Conservation (phyloP, 1,140 invertebrate species). For the Paramacrobiotus metropolitanus region DNA sequence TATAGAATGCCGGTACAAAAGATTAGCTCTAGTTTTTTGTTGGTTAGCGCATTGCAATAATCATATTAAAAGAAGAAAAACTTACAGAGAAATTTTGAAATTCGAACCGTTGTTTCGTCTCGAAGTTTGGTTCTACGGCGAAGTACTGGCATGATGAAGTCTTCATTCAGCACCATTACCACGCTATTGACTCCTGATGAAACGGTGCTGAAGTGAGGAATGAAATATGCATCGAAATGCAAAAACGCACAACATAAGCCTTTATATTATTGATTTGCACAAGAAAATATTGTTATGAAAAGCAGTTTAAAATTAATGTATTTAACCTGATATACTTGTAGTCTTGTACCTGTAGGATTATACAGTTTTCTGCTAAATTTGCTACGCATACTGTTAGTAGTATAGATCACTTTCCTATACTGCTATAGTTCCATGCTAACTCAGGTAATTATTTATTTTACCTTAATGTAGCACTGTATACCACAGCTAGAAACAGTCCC, state of each 20-base stretch:
- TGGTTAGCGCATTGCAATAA: too few species aligned
- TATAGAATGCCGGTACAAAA: too few species aligned
- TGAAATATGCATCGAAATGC: too few species aligned
- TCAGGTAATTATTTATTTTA: background rate
- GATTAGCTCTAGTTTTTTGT: too few species aligned
- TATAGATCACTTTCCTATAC: conserved; percentile 7
- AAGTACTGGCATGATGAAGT: background rate
- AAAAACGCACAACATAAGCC: background rate
- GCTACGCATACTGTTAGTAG: conserved; percentile 12
- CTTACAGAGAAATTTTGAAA: background rate
- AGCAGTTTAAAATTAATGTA: too few species aligned
- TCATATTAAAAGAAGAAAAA: too few species aligned
- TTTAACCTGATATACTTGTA: too few species aligned
- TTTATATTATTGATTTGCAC: background rate
- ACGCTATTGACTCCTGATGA: conserved; percentile 14
- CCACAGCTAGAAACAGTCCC: background rate
- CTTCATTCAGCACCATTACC: conserved; percentile 7
- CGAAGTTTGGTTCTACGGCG: background rate
- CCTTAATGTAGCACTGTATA: background rate
- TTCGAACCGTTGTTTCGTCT: background rate
- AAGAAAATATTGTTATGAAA: conserved; percentile 10
- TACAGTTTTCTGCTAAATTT: too few species aligned
- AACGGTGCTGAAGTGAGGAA: conserved; percentile 11
- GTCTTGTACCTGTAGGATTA: too few species aligned
- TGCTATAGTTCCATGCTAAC: conserved; percentile 8